Conservation (phyloP, 2,888 invertebrate species). For the Diachrysia chrysitis region DNA sequence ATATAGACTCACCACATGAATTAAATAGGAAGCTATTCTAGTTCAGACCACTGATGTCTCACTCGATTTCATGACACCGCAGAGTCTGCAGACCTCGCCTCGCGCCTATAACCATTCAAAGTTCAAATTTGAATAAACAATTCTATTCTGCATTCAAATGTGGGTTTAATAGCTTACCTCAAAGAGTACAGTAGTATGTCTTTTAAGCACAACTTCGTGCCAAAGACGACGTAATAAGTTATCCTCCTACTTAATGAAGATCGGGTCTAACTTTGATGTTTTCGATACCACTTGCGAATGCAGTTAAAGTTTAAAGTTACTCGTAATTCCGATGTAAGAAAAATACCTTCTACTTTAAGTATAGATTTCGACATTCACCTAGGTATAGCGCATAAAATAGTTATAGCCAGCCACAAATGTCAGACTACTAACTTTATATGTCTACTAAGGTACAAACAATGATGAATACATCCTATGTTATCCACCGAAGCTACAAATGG, state of each 20-base stretch:
- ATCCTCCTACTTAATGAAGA: not conserved
- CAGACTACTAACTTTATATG: too few species aligned
- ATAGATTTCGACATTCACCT: too few species aligned
- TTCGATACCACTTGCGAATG: not conserved
- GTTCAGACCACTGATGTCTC: conserved; percentile 28
- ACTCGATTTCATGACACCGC: conserved; percentile 41
- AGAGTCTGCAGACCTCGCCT: too few species aligned
- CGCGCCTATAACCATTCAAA: conserved; percentile 8
- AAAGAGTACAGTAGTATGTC: too few species aligned
- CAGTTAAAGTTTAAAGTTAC: not conserved
- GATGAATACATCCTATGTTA: too few species aligned
- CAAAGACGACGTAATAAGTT: not conserved
- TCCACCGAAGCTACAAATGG: too few species aligned
- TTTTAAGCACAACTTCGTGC: conserved; percentile 1
- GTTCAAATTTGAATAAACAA: conserved; percentile 21
- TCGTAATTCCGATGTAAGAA: not conserved
- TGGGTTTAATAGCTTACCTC: conserved; percentile 4
- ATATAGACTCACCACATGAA: conserved; percentile 16
- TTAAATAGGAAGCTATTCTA: conserved; percentile 32
- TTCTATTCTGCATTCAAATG: not conserved
- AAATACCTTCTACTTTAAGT: not conserved
- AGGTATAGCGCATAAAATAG: too few species aligned
- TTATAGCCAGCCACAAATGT: too few species aligned
- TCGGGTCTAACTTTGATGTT: not conserved
- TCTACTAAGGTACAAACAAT: too few species aligned